Evolutionary conservation across 2,888 invertebrate species (phyloP), one percentile per base, ranked within the genome.

Genomic region (Aphodius sticticus): DNA sequence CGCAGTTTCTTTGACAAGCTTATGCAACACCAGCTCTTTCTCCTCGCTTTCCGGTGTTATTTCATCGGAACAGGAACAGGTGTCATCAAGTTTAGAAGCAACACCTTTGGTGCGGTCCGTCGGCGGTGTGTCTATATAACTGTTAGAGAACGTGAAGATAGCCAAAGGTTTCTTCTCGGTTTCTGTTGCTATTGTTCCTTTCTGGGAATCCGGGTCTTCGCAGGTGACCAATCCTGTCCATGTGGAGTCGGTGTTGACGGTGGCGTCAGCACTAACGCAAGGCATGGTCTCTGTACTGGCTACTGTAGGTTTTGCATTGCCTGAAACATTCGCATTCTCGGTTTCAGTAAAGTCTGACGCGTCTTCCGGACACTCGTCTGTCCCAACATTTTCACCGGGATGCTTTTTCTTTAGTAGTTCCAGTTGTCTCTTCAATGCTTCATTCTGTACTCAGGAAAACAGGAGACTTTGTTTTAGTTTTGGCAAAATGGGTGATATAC

Each of bases 231-330:
- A 7, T 35, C 74, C 74, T 7, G 74, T 74, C 74, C 74, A 74
- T 14, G 74, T 74, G 35, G 74, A 35, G 12, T 74, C 74, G 14
- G 74, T 74, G 15, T 74, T 74, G 37, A 74, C 74, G 5, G 74
- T 36, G 37, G 36, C 74, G 26, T 74, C 74, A 74, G 71, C 71
- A 16, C 15, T 71, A 35, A 74, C 74, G 15, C 74, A 35, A 35
- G 26, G 35, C 16, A 12, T 5, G 53, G 53, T 53, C 53, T 7
- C 53, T 12, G 53, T 9, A 12, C 53, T 53, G 53, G 53, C 53
- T 9, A 53, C 53, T 53, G 53, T 9, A 9, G 1, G 2, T 53
- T 53, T 53, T 1, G 53, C 53, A 53, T 53, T 53, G 53, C 74
- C 35, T 26, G 74, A 74, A 35, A 35, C 35, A 7, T 15, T 74